A percentile compares a stretch with the other conserved stretches of the same genome.
phyloP scores from a whole-genome alignment of 2,888 invertebrate genomes.

The Sminthurides aquaticus region DNA sequence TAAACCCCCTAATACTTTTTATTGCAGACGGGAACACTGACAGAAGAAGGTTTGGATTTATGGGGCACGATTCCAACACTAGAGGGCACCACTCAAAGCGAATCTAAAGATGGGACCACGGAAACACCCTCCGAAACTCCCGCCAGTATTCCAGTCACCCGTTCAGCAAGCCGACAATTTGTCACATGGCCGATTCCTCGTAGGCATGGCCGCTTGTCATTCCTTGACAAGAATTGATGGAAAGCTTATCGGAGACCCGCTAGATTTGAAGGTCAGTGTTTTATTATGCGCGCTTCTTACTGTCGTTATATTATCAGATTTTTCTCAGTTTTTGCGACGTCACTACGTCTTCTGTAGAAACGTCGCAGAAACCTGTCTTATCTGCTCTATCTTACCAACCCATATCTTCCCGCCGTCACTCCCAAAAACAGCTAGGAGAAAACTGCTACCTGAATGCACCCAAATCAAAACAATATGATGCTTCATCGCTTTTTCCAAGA shows the following conservation, averaged over 20 bases:
- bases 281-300: not conserved
- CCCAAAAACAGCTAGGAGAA: no score
- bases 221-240: slow-evolving; percentile 84
- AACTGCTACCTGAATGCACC: no score
- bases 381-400: no score
- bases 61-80: slow-evolving; percentile 78
- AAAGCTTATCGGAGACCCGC: slow-evolving; percentile 81
- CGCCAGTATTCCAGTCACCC: slow-evolving; percentile 30
- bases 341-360: no score
- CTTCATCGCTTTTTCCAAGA: no score
- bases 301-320: not conserved
- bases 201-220: slow-evolving; percentile 87
- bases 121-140: not conserved
- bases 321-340: no score
- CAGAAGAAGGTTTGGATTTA: slow-evolving; percentile 92
- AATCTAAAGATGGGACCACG: not conserved
- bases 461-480: no score
- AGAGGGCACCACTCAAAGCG: not conserved
- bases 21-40: slow-evolving; percentile 82
- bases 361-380: no score
- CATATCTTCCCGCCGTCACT: no score
- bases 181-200: slow-evolving; percentile 49
- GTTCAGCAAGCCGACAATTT: slow-evolving; percentile 32
- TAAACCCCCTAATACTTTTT: slow-evolving; percentile 30
- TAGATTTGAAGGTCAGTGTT: slow-evolving; percentile 71